Evolutionary conservation across 2,113 vertebrate species (phyloP).

Genomic region (Meleagris gallopavo): DNA sequence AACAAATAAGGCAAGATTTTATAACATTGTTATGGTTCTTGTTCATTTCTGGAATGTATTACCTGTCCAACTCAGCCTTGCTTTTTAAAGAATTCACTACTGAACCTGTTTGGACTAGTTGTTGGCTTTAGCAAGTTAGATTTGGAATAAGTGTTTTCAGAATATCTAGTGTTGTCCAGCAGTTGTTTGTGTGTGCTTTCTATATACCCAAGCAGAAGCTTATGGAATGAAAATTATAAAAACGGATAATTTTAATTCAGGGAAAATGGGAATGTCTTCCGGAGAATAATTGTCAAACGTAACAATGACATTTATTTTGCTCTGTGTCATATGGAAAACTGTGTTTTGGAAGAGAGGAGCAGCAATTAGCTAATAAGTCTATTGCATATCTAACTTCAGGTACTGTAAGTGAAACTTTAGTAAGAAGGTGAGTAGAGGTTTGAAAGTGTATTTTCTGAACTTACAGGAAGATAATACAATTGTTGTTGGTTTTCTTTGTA

Average conservation of each 20-base stretch:
- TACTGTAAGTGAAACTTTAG: neutral
- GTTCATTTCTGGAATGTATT: neutral
- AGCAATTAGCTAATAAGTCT: neutral
- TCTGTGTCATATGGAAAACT: neutral
- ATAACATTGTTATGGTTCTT: neutral
- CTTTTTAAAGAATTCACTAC: neutral
- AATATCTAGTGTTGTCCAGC: neutral
- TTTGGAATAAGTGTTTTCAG: neutral
- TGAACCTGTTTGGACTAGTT: neutral
- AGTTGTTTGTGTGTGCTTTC: neutral
- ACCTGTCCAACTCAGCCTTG: accelerated
- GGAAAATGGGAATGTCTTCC: neutral
- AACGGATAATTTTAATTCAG: neutral
- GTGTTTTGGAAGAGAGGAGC: neutral
- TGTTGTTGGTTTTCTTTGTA: neutral
- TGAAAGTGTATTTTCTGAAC: neutral
- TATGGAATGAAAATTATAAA: neutral
- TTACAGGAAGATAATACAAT: neutral
- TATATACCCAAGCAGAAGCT: accelerated
- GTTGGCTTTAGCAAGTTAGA: neutral
- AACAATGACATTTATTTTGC: neutral
- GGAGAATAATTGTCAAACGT: neutral
- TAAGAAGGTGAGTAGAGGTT: neutral
- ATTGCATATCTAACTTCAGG: neutral
- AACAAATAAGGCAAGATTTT: slow-evolving; percentile 86